Evolutionary conservation across 2,113 vertebrate genomes (phyloP).

Genomic region (Oceanites oceanicus): DNA sequence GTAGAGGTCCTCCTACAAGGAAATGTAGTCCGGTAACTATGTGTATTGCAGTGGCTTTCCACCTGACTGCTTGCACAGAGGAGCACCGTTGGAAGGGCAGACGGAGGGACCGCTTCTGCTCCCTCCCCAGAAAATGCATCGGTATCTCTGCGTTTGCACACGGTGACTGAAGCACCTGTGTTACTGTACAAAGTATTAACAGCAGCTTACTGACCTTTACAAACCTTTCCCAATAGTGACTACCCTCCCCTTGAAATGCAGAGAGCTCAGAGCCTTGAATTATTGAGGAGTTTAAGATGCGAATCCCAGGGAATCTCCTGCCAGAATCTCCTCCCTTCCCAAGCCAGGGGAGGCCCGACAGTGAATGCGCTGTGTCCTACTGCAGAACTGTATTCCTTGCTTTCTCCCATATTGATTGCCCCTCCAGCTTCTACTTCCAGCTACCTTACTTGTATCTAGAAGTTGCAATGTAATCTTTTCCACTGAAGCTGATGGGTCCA

Average conservation of each 20-base stretch:
- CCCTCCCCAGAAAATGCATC: background rate
- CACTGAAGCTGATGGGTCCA: background rate
- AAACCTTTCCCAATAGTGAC: background rate
- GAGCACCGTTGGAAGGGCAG: background rate
- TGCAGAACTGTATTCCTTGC: background rate
- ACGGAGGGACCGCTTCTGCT: background rate
- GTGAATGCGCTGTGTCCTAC: fast-evolving
- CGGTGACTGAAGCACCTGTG: background rate
- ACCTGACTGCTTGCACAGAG: background rate
- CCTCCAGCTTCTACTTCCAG: background rate
- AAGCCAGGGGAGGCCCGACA: background rate
- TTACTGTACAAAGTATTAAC: background rate
- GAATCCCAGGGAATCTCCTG: background rate
- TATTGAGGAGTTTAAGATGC: background rate
- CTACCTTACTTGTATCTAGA: background rate
- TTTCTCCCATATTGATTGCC: background rate
- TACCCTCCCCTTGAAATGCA: background rate
- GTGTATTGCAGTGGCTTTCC: background rate
- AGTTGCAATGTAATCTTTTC: background rate
- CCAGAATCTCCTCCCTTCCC: background rate
- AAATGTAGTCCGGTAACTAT: background rate
- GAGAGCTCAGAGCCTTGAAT: background rate
- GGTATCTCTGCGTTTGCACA: fast-evolving
- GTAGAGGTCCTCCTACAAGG: background rate
- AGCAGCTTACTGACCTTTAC: background rate